Conservation (phyloP, 2,113 vertebrate genomes). For the Thryonomys swinderianus region DNA sequence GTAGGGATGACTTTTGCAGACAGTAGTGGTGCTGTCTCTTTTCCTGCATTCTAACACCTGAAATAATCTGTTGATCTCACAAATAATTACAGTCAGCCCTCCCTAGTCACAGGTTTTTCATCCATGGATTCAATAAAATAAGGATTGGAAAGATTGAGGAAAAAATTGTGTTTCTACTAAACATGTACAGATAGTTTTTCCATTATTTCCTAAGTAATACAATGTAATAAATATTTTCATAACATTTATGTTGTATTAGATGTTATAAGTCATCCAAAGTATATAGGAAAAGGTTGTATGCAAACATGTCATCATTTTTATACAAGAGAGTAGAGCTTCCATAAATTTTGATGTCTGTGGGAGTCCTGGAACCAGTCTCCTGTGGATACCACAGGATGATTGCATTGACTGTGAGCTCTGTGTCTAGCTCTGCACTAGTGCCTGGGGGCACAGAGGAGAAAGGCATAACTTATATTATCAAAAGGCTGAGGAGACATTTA, state of each 20-base stretch:
- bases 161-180: not conserved
- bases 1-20: not conserved
- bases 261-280: not conserved
- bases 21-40: not conserved
- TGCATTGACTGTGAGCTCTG: not conserved
- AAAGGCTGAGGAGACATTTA: not conserved
- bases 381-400: not conserved
- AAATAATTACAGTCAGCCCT: not conserved
- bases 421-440: not conserved
- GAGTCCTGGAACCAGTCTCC: not conserved
- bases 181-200: not conserved
- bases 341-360: not conserved
- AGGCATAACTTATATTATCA: not conserved
- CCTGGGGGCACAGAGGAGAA: not conserved
- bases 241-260: not conserved
- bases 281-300: not conserved
- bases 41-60: not conserved
- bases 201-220: not conserved
- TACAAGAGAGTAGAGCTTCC: not conserved
- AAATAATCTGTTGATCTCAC: not conserved
- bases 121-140: not conserved
- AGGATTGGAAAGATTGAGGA: not conserved
- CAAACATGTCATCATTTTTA: not conserved
- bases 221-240: not conserved
- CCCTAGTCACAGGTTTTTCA: not conserved